Evolutionary conservation across 2,888 invertebrate genomes (phyloP), one percentile per base, ranked within the genome.

Genomic region (Callosobruchus maculatus): DNA sequence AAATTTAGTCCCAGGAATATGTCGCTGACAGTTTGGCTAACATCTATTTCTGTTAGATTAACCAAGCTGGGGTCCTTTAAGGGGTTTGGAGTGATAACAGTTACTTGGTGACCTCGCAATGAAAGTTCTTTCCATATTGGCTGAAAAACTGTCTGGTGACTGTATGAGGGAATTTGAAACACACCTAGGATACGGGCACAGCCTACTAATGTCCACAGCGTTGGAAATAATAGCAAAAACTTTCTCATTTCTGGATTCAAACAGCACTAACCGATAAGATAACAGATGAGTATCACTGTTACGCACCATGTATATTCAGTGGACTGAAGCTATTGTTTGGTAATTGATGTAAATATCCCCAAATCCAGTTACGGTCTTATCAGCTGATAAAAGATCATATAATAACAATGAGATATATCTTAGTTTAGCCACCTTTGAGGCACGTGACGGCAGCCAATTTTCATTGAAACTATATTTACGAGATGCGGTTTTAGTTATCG

Each of bases 1-100:
- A 82, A 82, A 21, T 80, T 79, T 69, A 80, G 81, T 20, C 76
- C 73, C 31, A 74, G 70, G n/a, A 80, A 80, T 9, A 80, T 77
- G 69, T 79, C 77, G 20, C 77, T 76, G n/a, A 76, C 78, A 1
- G 9, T 18, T 20, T 78, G 75, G 20, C 75, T 77, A 4, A 83
- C 78, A 73, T 84, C 82, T 20, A 85, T 84, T 81, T 85, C 85
- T 0, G 83, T 85, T 22, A 85, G 73, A 74, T 85, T 85, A 4
- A 76, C 77, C 72, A 85, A 22, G 13, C 9, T 71, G 9, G 76
- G 68, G 70, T 81, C 80, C 0, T 77, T 77, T 18, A 82, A 73
- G 21, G 79, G 78, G 74, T 81, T 76, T 0, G 82, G 77, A 2
- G 81, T 79, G 31, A 81, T 73, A 0, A 80, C 80, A 18, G 78